phyloP scores from a whole-genome alignment of 2,888 invertebrate species.

The Latrodectus hesperus region DNA sequence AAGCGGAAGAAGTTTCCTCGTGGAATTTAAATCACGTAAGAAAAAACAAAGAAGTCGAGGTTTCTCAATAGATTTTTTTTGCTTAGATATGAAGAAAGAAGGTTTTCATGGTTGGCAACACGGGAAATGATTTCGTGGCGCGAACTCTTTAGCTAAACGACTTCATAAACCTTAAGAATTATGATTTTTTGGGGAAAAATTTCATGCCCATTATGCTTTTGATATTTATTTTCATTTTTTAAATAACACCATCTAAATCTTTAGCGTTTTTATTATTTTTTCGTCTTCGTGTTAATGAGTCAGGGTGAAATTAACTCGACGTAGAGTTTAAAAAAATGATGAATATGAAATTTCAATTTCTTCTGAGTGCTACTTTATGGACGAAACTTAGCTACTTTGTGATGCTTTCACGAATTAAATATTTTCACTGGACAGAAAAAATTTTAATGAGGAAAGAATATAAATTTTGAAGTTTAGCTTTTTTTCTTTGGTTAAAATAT shows the following conservation, averaged over 20 bases:
- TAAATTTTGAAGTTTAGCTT: too few species aligned
- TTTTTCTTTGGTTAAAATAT: too few species aligned
- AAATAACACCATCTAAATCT: constrained; percentile 31
- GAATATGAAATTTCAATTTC: too few species aligned
- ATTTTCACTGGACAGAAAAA: too few species aligned
- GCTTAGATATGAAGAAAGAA: constrained; percentile 22
- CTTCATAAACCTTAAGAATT: constrained; percentile 49
- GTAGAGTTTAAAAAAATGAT: neutral
- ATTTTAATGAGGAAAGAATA: too few species aligned
- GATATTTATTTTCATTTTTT: constrained; percentile 42
- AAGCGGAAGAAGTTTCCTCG: constrained; percentile 14
- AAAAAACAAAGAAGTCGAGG: constrained; percentile 29
- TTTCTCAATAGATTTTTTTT: constrained; percentile 20
- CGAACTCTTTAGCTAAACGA: constrained; percentile 52
- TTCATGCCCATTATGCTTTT: constrained; percentile 33
- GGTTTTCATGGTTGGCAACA: constrained; percentile 42
- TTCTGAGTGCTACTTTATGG: too few species aligned
- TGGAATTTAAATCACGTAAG: constrained; percentile 43
- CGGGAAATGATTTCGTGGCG: constrained; percentile 41
- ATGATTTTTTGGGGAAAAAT: constrained; percentile 20
- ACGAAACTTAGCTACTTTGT: too few species aligned
- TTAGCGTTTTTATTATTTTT: constrained; percentile 3
- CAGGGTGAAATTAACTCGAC: constrained; percentile 44
- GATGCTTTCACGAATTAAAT: too few species aligned
- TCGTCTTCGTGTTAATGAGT: constrained; percentile 31